phyloP scores from a whole-genome alignment of 2,797 vertebrate species.

The Gymnodraco acuticeps region DNA sequence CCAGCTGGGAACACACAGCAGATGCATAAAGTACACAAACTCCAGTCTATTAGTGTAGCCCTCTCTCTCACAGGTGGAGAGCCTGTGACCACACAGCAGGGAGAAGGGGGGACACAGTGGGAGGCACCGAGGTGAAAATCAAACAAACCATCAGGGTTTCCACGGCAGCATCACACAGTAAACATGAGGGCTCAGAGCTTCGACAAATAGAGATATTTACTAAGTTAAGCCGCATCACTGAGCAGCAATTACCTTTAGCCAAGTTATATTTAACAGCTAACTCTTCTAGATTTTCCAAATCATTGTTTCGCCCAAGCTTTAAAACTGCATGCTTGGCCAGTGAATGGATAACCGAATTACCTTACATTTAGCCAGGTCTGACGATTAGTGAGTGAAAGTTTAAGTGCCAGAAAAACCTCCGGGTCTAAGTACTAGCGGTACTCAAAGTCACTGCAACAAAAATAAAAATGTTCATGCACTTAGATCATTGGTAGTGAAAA shows the following conservation, averaged over 20 bases:
- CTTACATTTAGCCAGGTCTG: not conserved
- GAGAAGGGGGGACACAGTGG: slow-evolving; percentile 25
- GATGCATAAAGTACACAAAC: slow-evolving; percentile 54
- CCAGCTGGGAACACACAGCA: slow-evolving; percentile 62
- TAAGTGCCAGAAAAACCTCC: not conserved
- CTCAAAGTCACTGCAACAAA: slow-evolving; percentile 16
- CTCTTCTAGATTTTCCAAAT: not conserved
- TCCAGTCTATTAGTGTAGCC: slow-evolving; percentile 7
- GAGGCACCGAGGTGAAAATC: slow-evolving; percentile 71
- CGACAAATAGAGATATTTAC: slow-evolving; percentile 63
- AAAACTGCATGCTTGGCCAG: slow-evolving; percentile 3
- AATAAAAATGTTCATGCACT: not conserved
- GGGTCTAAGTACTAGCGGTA: not conserved
- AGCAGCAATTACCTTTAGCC: slow-evolving; percentile 32
- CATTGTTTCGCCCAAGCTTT: not conserved
- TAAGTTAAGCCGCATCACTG: slow-evolving; percentile 46
- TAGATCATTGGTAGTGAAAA: slow-evolving; percentile 10
- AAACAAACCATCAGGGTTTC: slow-evolving; percentile 76
- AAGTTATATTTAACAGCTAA: slow-evolving; percentile 14
- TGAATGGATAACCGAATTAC: slow-evolving; percentile 5
- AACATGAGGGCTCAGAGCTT: slow-evolving; percentile 54
- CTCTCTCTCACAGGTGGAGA: slow-evolving; percentile 66
- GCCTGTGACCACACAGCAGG: slow-evolving; percentile 58
- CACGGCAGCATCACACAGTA: slow-evolving; percentile 66
- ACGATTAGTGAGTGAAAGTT: not conserved